phyloP scores from a whole-genome alignment of 2,888 invertebrate genomes.

The Odontomyia ornata region DNA sequence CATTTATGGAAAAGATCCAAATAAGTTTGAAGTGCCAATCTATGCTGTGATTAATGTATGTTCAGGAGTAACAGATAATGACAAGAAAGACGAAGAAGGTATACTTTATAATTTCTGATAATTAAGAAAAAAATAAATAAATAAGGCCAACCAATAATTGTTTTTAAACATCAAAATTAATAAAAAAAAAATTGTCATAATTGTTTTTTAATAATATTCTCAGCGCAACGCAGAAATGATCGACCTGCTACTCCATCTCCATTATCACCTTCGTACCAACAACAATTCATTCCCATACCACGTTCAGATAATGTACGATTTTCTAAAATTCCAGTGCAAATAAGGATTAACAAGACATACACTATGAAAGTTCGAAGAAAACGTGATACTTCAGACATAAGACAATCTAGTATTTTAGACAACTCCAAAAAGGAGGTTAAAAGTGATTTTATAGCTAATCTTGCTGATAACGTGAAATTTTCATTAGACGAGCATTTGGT shows the following conservation, averaged over 20 bases:
- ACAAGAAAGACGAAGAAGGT: background rate
- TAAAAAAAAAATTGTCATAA: no score
- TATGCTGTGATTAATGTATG: constrained; percentile 70
- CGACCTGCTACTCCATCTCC: background rate
- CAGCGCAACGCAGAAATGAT: no score
- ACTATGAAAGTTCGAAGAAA: constrained; percentile 10
- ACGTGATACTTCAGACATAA: background rate
- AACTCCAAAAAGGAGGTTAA: constrained; percentile 51
- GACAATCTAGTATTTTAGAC: constrained; percentile 1
- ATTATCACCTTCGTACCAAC: background rate
- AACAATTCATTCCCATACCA: constrained; percentile 33
- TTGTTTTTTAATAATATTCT: no score
- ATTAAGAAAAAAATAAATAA: no score
- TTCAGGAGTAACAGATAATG: constrained; percentile 47
- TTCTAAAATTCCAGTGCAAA: background rate
- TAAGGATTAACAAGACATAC: constrained; percentile 21
- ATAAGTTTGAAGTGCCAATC: constrained; percentile 66
- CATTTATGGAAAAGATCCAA: constrained; percentile 70
- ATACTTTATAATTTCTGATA: background rate
- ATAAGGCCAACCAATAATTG: no score
- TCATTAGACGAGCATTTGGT: constrained; percentile 56
- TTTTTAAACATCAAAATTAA: no score
- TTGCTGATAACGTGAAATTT: constrained; percentile 62
- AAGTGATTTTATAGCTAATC: constrained; percentile 62
- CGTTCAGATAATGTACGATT: background rate